Conservation (phyloP, 2,797 vertebrate species). For the Esox masquinongy region DNA sequence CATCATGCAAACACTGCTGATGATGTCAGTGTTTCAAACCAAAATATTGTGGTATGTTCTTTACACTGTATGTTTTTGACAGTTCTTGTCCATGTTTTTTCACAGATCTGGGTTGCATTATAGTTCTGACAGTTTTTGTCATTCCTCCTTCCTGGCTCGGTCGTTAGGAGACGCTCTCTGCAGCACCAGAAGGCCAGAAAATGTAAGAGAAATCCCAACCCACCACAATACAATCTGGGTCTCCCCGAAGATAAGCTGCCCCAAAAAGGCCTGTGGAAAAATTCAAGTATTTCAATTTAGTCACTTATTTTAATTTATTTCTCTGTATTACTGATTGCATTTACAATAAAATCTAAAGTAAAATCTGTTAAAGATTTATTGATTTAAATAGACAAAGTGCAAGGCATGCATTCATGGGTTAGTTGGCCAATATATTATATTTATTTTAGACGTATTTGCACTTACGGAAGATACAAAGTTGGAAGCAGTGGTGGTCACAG, state of each 20-base stretch:
- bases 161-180: conserved; percentile 76
- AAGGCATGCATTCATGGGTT: background rate
- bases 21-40: background rate
- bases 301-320: background rate
- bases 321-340: background rate
- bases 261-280: conserved; percentile 72
- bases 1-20: conserved; percentile 17
- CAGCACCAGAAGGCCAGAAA: conserved; percentile 87
- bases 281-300: background rate
- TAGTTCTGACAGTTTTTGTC: conserved; percentile 33
- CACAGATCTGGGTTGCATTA: conserved; percentile 1
- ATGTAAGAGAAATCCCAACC: conserved; percentile 86
- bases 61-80: background rate
- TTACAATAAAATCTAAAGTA: background rate
- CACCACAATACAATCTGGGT: conserved; percentile 87
- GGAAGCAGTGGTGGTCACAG: conserved; percentile 89
- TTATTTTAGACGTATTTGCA: conserved; percentile 22
- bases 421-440: background rate
- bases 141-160: conserved; percentile 66
- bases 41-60: background rate
- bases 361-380: background rate
- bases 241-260: conserved; percentile 80
- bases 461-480: conserved; percentile 93
- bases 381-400: background rate
- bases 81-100: background rate